Conservation (phyloP, 2,888 invertebrate genomes). For the Rotaria socialis region DNA sequence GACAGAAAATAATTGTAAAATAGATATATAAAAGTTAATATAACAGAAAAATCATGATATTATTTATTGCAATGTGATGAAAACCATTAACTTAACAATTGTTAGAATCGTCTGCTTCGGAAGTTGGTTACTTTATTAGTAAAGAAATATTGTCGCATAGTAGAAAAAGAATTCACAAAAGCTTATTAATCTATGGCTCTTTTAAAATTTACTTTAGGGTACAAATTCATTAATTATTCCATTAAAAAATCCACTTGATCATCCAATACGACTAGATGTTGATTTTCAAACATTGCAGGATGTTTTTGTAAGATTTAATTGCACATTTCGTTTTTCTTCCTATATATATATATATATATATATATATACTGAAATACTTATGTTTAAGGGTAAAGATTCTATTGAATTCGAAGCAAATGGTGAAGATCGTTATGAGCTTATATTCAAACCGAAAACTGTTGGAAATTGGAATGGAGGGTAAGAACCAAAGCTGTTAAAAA, state of each 20-base stretch:
- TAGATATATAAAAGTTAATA: too few relatives aligned
- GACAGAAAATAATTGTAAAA: too few relatives aligned
- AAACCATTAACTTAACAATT: too few relatives aligned
- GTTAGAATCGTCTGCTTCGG: too few relatives aligned
- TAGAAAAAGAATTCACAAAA: too few relatives aligned
- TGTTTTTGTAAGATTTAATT: conserved; percentile 49
- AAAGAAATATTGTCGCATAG: too few relatives aligned
- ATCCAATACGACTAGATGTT: conserved; percentile 53
- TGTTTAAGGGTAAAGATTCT: conserved; percentile 39
- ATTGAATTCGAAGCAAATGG: conserved; percentile 46
- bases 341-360: too few relatives aligned
- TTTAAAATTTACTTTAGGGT: background rate
- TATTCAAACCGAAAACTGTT: conserved; percentile 55
- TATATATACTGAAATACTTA: too few relatives aligned
- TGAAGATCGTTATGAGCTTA: conserved; percentile 54
- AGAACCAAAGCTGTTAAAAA: background rate
- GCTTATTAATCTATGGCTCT: background rate
- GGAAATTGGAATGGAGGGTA: conserved; percentile 56
- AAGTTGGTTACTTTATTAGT: too few relatives aligned
- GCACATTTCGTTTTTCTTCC: background rate
- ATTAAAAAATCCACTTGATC: conserved; percentile 58
- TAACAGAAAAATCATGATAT: too few relatives aligned
- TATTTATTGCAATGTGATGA: too few relatives aligned
- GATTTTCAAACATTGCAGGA: conserved; percentile 50
- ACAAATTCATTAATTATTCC: conserved; percentile 56